A percentile compares a stretch with the other conserved stretches of the same genome.
Evolutionary conservation across 1,140 invertebrate genomes (phyloP).

Genomic region (Drosophila mayri): DNA sequence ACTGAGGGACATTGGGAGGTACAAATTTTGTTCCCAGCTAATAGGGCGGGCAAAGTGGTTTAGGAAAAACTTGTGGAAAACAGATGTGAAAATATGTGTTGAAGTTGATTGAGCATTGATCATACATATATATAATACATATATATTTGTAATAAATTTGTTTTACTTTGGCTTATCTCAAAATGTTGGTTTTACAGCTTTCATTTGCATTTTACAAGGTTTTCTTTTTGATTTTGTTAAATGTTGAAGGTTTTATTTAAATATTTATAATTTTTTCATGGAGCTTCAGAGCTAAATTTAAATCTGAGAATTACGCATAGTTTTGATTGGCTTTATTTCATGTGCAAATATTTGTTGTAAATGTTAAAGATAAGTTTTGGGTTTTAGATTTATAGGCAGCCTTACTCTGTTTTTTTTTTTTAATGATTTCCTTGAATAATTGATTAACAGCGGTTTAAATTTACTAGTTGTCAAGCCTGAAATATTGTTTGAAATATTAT

Average conservation of each 20-base stretch:
- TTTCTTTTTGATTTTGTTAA: background rate
- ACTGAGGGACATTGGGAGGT: background rate
- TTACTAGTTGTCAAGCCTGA: background rate
- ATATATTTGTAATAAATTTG: constrained; percentile 9
- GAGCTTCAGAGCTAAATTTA: background rate
- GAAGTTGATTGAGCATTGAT: constrained; percentile 26
- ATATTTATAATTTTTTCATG: background rate
- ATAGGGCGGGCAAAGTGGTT: constrained; percentile 36
- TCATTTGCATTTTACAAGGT: constrained; percentile 18
- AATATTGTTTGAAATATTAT: background rate
- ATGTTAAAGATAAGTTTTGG: background rate
- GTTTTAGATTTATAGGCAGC: background rate
- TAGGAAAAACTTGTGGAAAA: constrained; percentile 12
- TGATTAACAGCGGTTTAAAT: background rate
- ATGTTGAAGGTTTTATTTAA: background rate
- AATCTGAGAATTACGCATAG: background rate
- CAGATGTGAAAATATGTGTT: constrained; percentile 30
- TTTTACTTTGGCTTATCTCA: background rate
- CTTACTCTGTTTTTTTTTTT: background rate
- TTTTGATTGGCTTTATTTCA: background rate
- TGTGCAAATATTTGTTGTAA: background rate
- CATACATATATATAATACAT: background rate
- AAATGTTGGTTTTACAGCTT: constrained; percentile 2
- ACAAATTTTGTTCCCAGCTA: constrained; percentile 36
- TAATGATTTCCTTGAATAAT: background rate